Conservation (phyloP, 2,797 vertebrate genomes). For the Pseudochirops cupreus region DNA sequence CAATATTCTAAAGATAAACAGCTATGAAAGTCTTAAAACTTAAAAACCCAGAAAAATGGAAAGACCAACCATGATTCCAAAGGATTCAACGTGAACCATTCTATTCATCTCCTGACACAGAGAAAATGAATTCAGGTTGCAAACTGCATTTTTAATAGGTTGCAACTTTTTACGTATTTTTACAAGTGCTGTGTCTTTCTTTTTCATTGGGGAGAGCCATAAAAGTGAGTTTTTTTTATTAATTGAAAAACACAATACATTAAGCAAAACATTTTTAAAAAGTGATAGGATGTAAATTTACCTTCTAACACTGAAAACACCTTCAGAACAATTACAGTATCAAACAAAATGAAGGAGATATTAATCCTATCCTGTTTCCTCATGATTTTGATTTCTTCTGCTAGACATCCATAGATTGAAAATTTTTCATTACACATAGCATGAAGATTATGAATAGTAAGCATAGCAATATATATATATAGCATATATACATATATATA, state of each 20-base stretch:
- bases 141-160: no score
- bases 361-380: neutral
- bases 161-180: neutral
- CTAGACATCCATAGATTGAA: neutral
- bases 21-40: no score
- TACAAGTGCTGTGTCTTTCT: neutral
- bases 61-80: no score
- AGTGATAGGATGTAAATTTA: neutral
- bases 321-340: neutral
- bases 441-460: neutral
- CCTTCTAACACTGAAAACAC: neutral
- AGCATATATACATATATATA: no score
- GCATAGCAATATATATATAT: neutral
- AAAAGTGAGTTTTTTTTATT: neutral
- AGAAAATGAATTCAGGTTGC: no score
- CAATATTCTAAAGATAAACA: no score
- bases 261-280: neutral
- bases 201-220: neutral
- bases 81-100: no score
- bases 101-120: no score
- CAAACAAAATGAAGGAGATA: neutral
- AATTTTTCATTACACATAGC: neutral
- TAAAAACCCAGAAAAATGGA: no score
- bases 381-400: neutral
- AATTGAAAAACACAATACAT: neutral